A percentile compares a stretch with the other conserved stretches of the same genome.
Evolutionary conservation across 2,113 vertebrate genomes (phyloP).

Genomic region (Rhinichthys klamathensis): DNA sequence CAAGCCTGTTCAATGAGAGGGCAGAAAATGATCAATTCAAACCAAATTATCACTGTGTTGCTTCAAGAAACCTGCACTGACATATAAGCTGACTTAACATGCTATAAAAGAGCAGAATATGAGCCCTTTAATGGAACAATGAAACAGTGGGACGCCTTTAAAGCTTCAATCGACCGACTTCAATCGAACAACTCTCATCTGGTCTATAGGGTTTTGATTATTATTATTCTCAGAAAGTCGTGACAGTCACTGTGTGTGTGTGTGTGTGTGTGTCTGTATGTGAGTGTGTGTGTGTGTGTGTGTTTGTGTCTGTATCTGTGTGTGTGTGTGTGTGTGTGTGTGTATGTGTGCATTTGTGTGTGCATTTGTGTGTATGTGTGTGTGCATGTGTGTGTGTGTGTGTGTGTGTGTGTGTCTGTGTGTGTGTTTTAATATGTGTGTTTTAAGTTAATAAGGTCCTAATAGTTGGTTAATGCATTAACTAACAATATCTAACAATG

Average conservation of each 20-base stretch:
- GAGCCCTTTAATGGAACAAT: not conserved
- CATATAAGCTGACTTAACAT: not conserved
- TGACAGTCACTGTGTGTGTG: too few species aligned
- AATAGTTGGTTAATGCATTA: too few species aligned
- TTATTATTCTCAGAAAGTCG: not conserved
- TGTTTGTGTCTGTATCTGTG: too few species aligned
- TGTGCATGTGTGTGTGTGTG: too few species aligned
- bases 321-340: too few species aligned
- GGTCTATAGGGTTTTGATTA: not conserved
- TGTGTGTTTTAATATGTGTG: not conserved
- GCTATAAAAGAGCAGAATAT: constrained; percentile 13
- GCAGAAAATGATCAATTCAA: not conserved
- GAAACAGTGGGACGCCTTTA: not conserved
- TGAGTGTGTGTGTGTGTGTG: too few species aligned
- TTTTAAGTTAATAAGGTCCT: too few species aligned
- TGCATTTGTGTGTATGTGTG: too few species aligned
- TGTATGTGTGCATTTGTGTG: too few species aligned
- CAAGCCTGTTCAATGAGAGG: not conserved
- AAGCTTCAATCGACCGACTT: not conserved
- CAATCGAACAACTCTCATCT: not conserved
- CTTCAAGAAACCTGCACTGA: not conserved
- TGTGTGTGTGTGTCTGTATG: too few species aligned
- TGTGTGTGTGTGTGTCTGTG: too few species aligned
- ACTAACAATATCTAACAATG: too few species aligned
- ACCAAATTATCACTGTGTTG: not conserved